A percentile compares a stretch with the other conserved stretches of the same genome.
phyloP scores from a whole-genome alignment of 2,113 vertebrate species.

The Rhinichthys klamathensis region DNA sequence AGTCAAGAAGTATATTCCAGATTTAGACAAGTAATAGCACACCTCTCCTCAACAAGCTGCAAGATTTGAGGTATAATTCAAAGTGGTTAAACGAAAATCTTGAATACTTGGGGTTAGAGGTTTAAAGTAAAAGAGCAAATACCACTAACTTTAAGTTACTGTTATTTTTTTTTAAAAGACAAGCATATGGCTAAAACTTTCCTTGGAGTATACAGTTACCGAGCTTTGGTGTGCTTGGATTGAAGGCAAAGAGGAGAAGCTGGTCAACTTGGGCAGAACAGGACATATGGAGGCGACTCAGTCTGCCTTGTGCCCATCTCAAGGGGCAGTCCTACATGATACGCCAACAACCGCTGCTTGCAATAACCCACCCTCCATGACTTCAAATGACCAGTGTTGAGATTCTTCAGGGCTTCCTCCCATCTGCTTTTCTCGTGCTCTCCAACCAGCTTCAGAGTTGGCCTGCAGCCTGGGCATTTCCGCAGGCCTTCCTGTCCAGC shows the following conservation, averaged over 20 bases:
- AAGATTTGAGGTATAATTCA: not conserved
- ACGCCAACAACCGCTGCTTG: slow-evolving; percentile 26
- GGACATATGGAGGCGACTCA: not conserved
- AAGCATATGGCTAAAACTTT: not conserved
- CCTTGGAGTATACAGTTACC: not conserved
- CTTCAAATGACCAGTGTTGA: slow-evolving; percentile 73
- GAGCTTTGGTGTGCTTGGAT: not conserved
- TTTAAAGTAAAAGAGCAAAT: not conserved
- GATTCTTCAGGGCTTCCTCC: slow-evolving; percentile 81
- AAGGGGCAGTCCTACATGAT: not conserved
- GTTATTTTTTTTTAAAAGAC: not conserved
- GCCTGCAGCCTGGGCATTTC: slow-evolving; percentile 81
- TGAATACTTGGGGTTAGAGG: slow-evolving; percentile 3
- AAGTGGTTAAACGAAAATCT: not conserved
- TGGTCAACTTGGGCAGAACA: not conserved
- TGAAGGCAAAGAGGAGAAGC: not conserved
- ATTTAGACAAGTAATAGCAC: not conserved
- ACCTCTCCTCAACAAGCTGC: not conserved
- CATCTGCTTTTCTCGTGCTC: slow-evolving; percentile 81
- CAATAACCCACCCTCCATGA: slow-evolving; percentile 56
- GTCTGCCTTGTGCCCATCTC: not conserved
- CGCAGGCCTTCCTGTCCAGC: slow-evolving; percentile 79
- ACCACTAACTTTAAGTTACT: slow-evolving; percentile 1
- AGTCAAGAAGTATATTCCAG: not conserved
- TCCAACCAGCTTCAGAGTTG: slow-evolving; percentile 69